Evolutionary conservation across 2,113 vertebrate genomes (phyloP).

Genomic region (Oenanthe melanoleuca): DNA sequence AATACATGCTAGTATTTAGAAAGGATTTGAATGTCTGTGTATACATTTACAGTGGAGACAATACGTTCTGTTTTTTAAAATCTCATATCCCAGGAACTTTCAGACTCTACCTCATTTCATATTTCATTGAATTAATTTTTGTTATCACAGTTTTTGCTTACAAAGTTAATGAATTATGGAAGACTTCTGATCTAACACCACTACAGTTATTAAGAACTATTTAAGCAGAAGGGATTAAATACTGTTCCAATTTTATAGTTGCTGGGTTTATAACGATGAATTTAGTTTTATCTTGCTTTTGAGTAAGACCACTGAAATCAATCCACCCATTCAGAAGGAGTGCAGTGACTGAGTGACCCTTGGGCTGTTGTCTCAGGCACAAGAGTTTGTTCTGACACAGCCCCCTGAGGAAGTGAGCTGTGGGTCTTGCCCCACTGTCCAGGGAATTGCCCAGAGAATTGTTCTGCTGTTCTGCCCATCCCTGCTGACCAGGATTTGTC

Average conservation of each 20-base stretch:
- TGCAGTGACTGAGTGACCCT: background rate
- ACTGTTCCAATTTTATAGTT: background rate
- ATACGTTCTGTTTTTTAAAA: background rate
- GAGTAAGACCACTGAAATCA: background rate
- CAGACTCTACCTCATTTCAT: background rate
- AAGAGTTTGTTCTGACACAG: rapidly evolving
- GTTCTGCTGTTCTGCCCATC: rapidly evolving
- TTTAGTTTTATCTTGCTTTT: background rate
- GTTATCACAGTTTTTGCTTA: background rate
- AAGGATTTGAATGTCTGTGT: background rate
- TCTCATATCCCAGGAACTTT: background rate
- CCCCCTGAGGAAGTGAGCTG: background rate
- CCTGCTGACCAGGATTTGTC: background rate
- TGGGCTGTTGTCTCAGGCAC: background rate
- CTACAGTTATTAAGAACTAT: background rate
- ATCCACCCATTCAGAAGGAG: background rate
- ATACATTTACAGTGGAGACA: background rate
- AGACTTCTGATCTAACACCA: background rate
- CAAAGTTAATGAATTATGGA: background rate
- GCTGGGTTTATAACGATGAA: background rate
- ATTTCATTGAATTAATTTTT: background rate
- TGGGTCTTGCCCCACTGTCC: rapidly evolving
- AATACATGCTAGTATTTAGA: background rate
- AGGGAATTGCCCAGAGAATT: background rate
- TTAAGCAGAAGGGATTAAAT: background rate